Evolutionary conservation across 2,888 invertebrate species (phyloP).

Genomic region (Crepidodera aurea): DNA sequence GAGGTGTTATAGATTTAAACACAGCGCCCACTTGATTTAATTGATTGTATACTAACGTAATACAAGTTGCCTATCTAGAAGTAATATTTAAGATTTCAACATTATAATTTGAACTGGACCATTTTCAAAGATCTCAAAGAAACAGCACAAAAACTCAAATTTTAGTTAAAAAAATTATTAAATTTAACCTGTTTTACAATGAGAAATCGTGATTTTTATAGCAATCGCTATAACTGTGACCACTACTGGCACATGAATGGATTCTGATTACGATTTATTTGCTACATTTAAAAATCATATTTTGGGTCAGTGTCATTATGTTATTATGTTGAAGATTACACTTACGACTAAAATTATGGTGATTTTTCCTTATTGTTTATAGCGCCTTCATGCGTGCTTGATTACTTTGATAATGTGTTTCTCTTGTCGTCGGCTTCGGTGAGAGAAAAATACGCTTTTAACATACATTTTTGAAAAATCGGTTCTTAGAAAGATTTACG

Average conservation of each 20-base stretch:
- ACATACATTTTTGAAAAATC: constrained; percentile 14
- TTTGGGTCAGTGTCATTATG: constrained; percentile 17
- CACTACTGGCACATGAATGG: background rate
- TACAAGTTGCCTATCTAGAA: no score
- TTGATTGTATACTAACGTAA: no score
- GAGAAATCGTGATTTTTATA: no score
- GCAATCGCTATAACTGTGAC: no score
- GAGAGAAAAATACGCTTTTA: constrained; percentile 5
- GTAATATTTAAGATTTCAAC: no score
- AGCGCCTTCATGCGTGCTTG: constrained; percentile 11
- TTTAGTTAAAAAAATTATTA: no score
- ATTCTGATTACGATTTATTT: background rate
- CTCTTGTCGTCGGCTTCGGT: constrained; percentile 16
- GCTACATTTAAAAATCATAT: constrained; percentile 10
- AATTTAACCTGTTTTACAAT: no score
- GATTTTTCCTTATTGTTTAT: constrained; percentile 24
- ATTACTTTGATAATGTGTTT: constrained; percentile 26
- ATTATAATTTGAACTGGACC: no score
- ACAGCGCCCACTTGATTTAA: no score
- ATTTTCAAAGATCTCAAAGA: no score
- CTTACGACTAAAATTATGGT: constrained; percentile 17
- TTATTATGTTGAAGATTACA: constrained; percentile 21
- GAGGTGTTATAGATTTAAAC: no score
- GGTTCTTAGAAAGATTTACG: constrained; percentile 18
- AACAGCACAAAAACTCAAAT: no score